Conservation (phyloP, 2,888 invertebrate genomes). For the Phorcus lineatus region DNA sequence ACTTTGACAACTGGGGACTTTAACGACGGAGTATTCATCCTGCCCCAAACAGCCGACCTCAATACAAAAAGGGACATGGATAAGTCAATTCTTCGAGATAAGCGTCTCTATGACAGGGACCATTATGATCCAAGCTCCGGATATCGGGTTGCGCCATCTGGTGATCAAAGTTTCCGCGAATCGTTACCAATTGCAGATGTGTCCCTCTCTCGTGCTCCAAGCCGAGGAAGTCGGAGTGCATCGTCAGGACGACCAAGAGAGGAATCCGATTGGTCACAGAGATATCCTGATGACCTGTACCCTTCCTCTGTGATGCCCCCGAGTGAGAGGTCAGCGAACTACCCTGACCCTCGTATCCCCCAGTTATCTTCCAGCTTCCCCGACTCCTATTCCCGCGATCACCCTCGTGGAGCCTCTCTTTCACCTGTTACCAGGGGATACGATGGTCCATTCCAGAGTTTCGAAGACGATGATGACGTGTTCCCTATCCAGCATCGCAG, state of each 20-base stretch:
- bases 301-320: slow-evolving; percentile 23
- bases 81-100: slow-evolving; percentile 33
- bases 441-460: slow-evolving; percentile 47
- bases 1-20: slow-evolving; percentile 52
- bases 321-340: slow-evolving; percentile 18
- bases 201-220: slow-evolving; percentile 24
- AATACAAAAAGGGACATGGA: slow-evolving; percentile 38
- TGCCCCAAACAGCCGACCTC: slow-evolving; percentile 55
- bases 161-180: neutral
- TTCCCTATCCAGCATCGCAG: slow-evolving; percentile 43
- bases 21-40: slow-evolving; percentile 58
- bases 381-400: slow-evolving; percentile 9
- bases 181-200: slow-evolving; percentile 7
- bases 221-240: slow-evolving; percentile 14
- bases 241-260: neutral
- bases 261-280: neutral
- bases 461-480: slow-evolving; percentile 61
- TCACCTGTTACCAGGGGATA: slow-evolving; percentile 22
- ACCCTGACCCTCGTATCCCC: slow-evolving; percentile 22
- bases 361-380: neutral
- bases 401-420: neutral
- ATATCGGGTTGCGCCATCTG: slow-evolving; percentile 34
- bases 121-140: slow-evolving; percentile 43
- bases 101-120: slow-evolving; percentile 42
- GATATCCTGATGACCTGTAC: slow-evolving; percentile 1